Percentiles rank a stretch among this genome's conserved stretches.
Evolutionary conservation across 2,113 vertebrate species (phyloP).

Genomic region (Perca schrenkii): DNA sequence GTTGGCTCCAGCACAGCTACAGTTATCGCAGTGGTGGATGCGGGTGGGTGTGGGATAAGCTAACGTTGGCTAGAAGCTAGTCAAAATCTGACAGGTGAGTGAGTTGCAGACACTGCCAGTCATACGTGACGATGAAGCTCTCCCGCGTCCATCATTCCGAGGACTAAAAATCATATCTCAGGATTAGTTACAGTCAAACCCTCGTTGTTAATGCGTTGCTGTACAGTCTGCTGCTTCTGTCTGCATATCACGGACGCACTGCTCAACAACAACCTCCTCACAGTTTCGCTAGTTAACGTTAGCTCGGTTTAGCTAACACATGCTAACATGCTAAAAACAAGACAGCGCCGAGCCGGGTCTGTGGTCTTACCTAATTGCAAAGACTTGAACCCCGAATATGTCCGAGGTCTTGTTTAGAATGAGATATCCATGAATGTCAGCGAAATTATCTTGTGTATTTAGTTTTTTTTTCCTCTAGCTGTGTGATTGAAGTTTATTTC

Average conservation of each 20-base stretch:
- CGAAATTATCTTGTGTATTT: not conserved
- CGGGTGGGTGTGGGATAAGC: conserved; percentile 60
- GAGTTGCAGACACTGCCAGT: conserved; percentile 15
- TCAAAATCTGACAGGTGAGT: conserved; percentile 77
- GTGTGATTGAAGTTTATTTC: conserved; percentile 83
- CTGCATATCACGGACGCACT: conserved; percentile 12
- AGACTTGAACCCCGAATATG: not conserved
- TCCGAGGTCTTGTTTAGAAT: conserved; percentile 23
- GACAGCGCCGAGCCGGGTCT: conserved; percentile 33
- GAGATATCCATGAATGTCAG: conserved; percentile 19
- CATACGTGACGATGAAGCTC: not conserved
- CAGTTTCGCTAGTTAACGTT: conserved; percentile 45
- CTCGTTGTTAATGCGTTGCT: no score
- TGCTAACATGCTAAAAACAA: conserved; percentile 81
- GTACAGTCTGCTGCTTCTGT: conserved; percentile 15
- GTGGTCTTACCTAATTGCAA: conserved; percentile 64
- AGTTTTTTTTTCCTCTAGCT: conserved; percentile 30
- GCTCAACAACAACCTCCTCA: conserved; percentile 66
- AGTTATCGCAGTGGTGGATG: conserved; percentile 14
- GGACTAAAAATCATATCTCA: accelerated
- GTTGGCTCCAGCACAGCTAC: not conserved
- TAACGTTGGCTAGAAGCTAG: conserved; percentile 32
- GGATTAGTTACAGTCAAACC: accelerated
- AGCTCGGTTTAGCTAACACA: conserved; percentile 49
- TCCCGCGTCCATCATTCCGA: no score